Conservation (phyloP, 1,140 invertebrate species). For the Heliconius himera region DNA sequence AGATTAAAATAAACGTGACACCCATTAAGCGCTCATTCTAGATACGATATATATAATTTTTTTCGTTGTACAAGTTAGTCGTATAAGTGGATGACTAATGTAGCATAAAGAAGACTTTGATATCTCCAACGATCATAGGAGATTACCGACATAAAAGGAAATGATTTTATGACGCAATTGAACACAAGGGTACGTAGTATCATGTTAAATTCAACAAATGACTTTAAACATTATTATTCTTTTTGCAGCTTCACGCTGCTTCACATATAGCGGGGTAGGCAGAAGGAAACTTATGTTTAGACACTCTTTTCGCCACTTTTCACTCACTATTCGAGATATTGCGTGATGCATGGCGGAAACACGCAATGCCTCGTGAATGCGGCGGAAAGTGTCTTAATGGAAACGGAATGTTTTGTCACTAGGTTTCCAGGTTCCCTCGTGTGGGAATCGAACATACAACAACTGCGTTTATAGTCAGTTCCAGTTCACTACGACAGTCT, state of each 20-base stretch:
- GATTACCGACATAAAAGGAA: conserved; percentile 15
- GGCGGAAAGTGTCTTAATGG: too few species aligned
- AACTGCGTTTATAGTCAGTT: neutral
- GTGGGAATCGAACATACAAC: neutral
- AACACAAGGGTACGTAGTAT: neutral
- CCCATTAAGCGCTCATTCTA: neutral
- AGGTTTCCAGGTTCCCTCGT: too few species aligned
- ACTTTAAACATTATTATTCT: neutral
- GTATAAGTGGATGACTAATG: conserved; percentile 1
- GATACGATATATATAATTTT: neutral
- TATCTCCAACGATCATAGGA: conserved; percentile 4
- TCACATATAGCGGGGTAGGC: neutral
- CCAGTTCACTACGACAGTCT: neutral
- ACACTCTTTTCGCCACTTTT: neutral
- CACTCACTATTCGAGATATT: too few species aligned
- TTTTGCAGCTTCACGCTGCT: neutral
- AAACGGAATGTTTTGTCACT: too few species aligned
- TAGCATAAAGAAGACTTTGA: conserved; percentile 12
- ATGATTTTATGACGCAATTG: conserved; percentile 7
- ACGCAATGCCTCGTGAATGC: too few species aligned
- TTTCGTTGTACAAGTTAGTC: neutral
- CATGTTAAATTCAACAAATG: neutral
- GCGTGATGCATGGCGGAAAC: too few species aligned
- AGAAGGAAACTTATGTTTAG: neutral
- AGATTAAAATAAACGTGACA: conserved; percentile 1